A percentile compares a stretch with the other conserved stretches of the same genome.
phyloP scores from a whole-genome alignment of 2,797 vertebrate species.

The Schizothorax lantsangensis region DNA sequence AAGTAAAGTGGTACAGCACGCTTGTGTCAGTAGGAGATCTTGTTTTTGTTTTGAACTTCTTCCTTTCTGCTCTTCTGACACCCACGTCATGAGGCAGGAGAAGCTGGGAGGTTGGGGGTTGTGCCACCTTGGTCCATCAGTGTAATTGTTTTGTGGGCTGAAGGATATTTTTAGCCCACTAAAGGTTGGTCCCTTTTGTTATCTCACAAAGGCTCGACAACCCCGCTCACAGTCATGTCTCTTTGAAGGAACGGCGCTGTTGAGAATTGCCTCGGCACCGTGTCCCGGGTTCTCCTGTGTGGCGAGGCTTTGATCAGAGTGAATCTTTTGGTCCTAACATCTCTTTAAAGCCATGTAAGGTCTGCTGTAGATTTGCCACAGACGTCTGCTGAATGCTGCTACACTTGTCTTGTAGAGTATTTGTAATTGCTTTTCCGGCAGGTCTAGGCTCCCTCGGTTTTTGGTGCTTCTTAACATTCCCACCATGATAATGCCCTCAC shows the following conservation, averaged over 20 bases:
- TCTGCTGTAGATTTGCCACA: slow-evolving; percentile 52
- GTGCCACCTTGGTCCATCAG: slow-evolving; percentile 69
- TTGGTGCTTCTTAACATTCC: slow-evolving; percentile 57
- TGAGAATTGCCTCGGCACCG: slow-evolving; percentile 67
- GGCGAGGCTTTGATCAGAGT: slow-evolving; percentile 73
- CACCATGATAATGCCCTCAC: slow-evolving; percentile 59
- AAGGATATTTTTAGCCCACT: slow-evolving; percentile 68
- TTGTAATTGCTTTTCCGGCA: slow-evolving; percentile 64
- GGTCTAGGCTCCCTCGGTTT: slow-evolving; percentile 35
- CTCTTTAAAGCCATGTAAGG: slow-evolving; percentile 62
- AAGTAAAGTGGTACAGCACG: not conserved
- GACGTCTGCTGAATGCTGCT: slow-evolving; percentile 49
- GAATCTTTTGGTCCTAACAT: slow-evolving; percentile 61
- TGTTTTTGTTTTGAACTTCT: slow-evolving; percentile 37
- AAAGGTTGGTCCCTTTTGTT: slow-evolving; percentile 69
- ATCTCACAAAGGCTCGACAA: slow-evolving; percentile 66
- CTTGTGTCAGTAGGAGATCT: slow-evolving; percentile 29
- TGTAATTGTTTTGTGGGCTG: slow-evolving; percentile 72
- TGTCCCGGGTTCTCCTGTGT: slow-evolving; percentile 58
- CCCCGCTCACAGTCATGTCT: slow-evolving; percentile 58
- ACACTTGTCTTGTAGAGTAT: slow-evolving; percentile 58
- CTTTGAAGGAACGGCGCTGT: slow-evolving; percentile 70
- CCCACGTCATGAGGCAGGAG: slow-evolving; percentile 40
- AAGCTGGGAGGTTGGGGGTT: slow-evolving; percentile 47
- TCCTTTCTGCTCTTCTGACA: slow-evolving; percentile 52